These are phyloP conservation scores for Chymomyza costata DNA, from an alignment of 1,140 invertebrate species.

Conservation along the genomic window DNA sequence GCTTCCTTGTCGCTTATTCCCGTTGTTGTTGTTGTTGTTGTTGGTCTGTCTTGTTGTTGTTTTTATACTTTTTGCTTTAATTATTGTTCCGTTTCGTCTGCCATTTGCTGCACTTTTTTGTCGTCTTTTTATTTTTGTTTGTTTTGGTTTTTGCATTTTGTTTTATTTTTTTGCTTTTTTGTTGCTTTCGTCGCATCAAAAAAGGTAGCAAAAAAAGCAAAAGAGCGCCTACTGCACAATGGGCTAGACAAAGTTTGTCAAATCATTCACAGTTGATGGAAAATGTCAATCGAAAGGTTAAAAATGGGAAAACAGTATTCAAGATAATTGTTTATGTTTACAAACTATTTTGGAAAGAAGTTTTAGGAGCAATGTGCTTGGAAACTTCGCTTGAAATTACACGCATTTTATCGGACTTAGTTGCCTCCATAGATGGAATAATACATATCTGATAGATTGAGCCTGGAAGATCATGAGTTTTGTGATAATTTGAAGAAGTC, in stretches of 20 bases:
- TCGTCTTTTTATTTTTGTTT: constrained; percentile 12
- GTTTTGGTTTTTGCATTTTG: constrained; percentile 31
- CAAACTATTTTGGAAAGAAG: no score
- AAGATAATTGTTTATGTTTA: no score
- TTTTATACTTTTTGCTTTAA: constrained; percentile 56
- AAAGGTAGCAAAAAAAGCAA: constrained; percentile 22
- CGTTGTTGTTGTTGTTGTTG: constrained; percentile 31
- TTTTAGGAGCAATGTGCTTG: no score
- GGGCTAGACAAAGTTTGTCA: constrained; percentile 27
- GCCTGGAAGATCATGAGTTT: no score
- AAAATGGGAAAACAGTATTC: no score
- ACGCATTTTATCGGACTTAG: no score
- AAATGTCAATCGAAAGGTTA: constrained; percentile 35
- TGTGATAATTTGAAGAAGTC: no score
- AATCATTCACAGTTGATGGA: constrained; percentile 38
- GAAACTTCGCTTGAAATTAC: no score
- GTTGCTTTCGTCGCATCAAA: constrained; percentile 24
- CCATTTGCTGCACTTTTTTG: constrained; percentile 50
- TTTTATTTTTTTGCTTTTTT: constrained; percentile 26
- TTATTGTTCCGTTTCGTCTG: constrained; percentile 71
- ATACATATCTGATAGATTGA: no score
- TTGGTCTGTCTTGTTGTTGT: constrained; percentile 52
- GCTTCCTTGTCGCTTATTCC: constrained; percentile 22
- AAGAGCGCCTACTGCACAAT: no score
- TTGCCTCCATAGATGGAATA: no score